Base-by-base conservation (phyloP, 1,140 invertebrate genomes). In the Drosophila bipectinata region DNA sequence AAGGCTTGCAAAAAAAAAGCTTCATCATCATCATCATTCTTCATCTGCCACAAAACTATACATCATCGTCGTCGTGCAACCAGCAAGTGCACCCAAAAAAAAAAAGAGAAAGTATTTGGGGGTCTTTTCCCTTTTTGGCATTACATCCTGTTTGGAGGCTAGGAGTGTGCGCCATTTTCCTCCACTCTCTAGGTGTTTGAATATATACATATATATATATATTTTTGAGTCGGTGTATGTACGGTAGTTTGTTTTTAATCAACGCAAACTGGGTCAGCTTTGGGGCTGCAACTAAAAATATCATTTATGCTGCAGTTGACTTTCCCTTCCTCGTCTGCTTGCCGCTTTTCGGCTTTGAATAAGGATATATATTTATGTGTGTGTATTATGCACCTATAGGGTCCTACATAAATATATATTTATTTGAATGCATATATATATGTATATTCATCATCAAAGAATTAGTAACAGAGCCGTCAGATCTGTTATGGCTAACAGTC, bases 221-320 rank as follows among this genome's bases (percentile, higher is more conserved):
- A 26, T 57, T 26, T 58, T 30, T 56, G 49, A 32, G 39, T 62
- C 15, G 10, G 15, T 72, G 49, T 63, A 53, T 73, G 77, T 59
- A 34, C 77, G 82, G 75, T 79, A 88, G 83, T 88, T 88, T 88
- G 83, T 88, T 88, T 88, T 88, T 88, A 88, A 88, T 88, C 83
- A 88, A 88, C 84, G 64, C 73, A 61, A 88, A 88, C 83, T 88
- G 79, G 83, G 83, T 88, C 83, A 88, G 72, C 74, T 88, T 88
- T 77, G 72, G 79, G 62, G 83, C 76, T 72, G 83, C 83, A 88
- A 77, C 83, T 87, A 87, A 88, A 87, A 87, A 87, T 87, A 89
- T 88, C 83, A 87, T 85, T 85, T 88, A 79, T 82, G 77, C 72
- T 84, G 77, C 79, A 88, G 76, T 87, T 87, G 83, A 88, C 83